Evolutionary conservation across 2,888 invertebrate genomes (phyloP), one percentile per base, ranked within the genome.

Genomic region (Cosmopolites sordidus): DNA sequence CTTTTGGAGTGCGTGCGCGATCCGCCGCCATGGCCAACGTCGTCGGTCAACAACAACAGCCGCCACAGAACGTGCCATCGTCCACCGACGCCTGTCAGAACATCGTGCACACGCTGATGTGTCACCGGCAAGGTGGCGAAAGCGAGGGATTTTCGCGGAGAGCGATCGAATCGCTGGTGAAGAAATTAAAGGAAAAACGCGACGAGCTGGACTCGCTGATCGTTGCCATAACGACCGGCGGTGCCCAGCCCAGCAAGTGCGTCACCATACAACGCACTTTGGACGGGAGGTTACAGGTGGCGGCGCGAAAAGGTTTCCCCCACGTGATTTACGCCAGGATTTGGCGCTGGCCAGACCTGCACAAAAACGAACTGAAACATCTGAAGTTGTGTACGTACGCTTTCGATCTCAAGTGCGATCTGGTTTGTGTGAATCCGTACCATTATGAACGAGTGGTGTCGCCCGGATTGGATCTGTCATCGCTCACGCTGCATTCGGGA

Each of bases 331-430:
- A 99, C 69, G 95, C 98, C 0, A 82, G 95, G 17, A 97, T 99
- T 62, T 99, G 98, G 97, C 83, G 99, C 63, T 99, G 97, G 96
- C 96, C 97, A 0, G 98, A 99, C 75, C 79, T 99, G 45, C 97
- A 98, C 76, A 99, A 99, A 75, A 99, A 98, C 74, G 99, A 99
- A 76, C 76, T 99, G 63, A 97, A 98, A 74, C 96, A 97, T 70
- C 90, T 92, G 42, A 95, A 96, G 74, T 92, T 89, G 73, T 99
- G 99, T 74, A 93, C 95, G 76, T 97, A 87, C 78, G 98, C 96
- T 16, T 99, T 99, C 76, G 99, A 99, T 79, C 82, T 97, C 69
- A 99, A 99, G 77, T 94, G 93, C 74, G 98, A 99, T 77, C 92
- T 92, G 37, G 98, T 99, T 14, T 99, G 99, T 75, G 97, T 99